These are phyloP conservation scores for Anadara kagoshimensis DNA, from an alignment of 1,140 invertebrate species.

Conservation along the genomic window DNA sequence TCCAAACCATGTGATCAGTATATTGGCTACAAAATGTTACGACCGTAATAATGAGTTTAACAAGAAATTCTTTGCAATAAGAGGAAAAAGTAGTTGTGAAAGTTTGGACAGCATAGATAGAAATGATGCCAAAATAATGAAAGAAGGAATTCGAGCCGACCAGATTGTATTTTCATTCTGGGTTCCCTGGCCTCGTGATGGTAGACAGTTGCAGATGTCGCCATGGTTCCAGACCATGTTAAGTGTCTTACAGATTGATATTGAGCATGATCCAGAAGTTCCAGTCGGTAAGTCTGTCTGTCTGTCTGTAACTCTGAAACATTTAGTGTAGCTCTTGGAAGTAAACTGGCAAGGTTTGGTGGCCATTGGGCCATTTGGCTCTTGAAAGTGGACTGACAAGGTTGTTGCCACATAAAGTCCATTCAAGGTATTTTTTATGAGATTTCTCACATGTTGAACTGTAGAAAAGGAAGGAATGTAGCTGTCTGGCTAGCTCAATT, in stretches of 20 bases:
- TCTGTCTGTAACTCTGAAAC: too few relatives aligned
- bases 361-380: too few relatives aligned
- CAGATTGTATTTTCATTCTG: constrained; percentile 91
- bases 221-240: constrained; percentile 98
- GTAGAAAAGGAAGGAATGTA: too few relatives aligned
- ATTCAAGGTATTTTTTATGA: too few relatives aligned
- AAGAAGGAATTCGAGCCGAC: constrained; percentile 26
- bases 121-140: constrained; percentile 22
- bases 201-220: constrained; percentile 88
- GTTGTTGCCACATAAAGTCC: too few relatives aligned
- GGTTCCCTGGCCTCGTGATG: constrained; percentile 88
- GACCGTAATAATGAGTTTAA: constrained; percentile 77
- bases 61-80: constrained; percentile 51
- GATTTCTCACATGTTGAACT: too few relatives aligned
- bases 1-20: constrained; percentile 85
- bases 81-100: constrained; percentile 36
- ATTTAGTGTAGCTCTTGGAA: too few relatives aligned
- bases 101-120: constrained; percentile 14
- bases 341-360: too few relatives aligned
- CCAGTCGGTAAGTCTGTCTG: constrained; percentile 43
- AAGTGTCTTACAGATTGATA: constrained; percentile 91
- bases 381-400: too few relatives aligned
- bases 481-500: too few relatives aligned
- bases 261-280: constrained; percentile 73
- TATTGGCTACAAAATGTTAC: constrained; percentile 88